phyloP scores from a whole-genome alignment of 2,113 vertebrate genomes.

The Lichenostomus cassidix region DNA sequence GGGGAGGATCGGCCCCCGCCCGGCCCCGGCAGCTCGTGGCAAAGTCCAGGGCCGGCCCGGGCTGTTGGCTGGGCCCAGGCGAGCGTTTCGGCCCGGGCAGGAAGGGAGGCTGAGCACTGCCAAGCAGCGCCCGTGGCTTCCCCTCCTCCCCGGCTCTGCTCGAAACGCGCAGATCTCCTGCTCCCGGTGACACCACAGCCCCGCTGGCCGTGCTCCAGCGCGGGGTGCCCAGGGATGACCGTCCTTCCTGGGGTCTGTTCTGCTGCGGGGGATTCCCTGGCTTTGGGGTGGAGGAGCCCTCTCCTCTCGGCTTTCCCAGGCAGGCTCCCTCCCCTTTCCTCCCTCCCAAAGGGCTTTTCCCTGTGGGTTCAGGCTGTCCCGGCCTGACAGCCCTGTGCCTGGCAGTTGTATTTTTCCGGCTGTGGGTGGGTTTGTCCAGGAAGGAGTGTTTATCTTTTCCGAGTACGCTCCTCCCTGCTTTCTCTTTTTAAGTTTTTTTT shows the following conservation, averaged over 20 bases:
- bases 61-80: neutral
- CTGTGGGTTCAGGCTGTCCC: neutral
- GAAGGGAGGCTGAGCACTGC: neutral
- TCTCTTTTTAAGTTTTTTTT: neutral
- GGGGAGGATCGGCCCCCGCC: neutral
- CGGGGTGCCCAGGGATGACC: neutral
- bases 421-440: constrained; percentile 41
- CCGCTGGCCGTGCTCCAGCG: neutral
- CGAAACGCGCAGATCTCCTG: fast-evolving
- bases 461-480: neutral
- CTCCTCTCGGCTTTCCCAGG: neutral
- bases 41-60: constrained; percentile 26
- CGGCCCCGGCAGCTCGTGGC: neutral
- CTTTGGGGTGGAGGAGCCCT: neutral
- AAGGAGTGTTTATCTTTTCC: constrained; percentile 53
- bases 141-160: neutral
- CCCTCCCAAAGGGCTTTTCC: neutral
- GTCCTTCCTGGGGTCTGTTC: fast-evolving
- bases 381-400: neutral
- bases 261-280: fast-evolving
- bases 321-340: neutral
- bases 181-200: neutral
- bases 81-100: neutral
- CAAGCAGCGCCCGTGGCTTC: neutral
- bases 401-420: constrained; percentile 29